phyloP scores from a whole-genome alignment of 2,113 vertebrate genomes.

The Pseudopipra pipra region DNA sequence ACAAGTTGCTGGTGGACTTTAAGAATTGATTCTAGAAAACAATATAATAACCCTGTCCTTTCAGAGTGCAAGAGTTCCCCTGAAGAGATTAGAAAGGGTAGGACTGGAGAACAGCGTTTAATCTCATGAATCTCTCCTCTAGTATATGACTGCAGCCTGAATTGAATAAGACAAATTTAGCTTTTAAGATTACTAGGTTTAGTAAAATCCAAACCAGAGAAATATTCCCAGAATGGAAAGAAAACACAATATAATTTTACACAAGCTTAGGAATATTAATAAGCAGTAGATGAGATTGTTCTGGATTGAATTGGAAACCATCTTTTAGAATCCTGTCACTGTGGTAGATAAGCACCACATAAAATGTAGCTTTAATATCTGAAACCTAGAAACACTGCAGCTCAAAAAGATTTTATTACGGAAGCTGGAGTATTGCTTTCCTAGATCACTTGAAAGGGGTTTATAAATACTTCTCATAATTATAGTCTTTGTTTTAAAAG shows the following conservation, averaged over 20 bases:
- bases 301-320: constrained; percentile 30
- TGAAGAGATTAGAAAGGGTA: not conserved
- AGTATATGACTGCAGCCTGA: not conserved
- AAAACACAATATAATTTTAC: not conserved
- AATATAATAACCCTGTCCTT: not conserved
- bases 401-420: constrained; percentile 17
- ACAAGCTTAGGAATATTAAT: not conserved
- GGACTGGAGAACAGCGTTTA: not conserved
- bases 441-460: not conserved
- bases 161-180: not conserved
- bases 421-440: not conserved
- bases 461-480: not conserved
- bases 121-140: not conserved
- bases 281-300: constrained; percentile 18
- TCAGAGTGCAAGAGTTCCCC: not conserved
- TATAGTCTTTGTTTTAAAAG: not conserved
- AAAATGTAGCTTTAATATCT: constrained; percentile 60
- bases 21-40: not conserved
- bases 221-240: not conserved
- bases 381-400: not conserved
- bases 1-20: not conserved
- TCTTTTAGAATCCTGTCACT: constrained; percentile 14
- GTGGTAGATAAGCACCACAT: constrained; percentile 11
- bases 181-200: constrained; percentile 7
- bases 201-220: not conserved